Percentiles rank a stretch among this genome's conserved stretches.
phyloP scores from a whole-genome alignment of 2,797 vertebrate genomes.

The Gymnopithys bicolor region DNA sequence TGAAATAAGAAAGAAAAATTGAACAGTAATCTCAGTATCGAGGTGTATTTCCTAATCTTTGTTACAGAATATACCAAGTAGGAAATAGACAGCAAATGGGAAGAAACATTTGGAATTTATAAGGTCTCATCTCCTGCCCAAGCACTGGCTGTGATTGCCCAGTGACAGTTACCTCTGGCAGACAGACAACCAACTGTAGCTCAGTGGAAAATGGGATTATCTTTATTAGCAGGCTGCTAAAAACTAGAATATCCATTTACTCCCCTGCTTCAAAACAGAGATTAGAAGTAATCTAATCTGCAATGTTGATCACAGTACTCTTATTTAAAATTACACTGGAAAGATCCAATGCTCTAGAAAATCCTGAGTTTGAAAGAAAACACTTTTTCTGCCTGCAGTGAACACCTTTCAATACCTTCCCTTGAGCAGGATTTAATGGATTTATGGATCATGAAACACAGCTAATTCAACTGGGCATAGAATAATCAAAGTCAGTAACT shows the following conservation, averaged over 20 bases:
- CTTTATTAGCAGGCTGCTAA: constrained; percentile 53
- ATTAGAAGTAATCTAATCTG: constrained; percentile 50
- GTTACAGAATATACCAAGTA: not conserved
- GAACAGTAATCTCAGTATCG: not conserved
- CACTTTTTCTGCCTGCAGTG: not conserved
- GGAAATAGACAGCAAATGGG: not conserved
- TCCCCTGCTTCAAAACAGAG: constrained; percentile 10
- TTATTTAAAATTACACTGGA: not conserved
- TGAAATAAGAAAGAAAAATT: not conserved
- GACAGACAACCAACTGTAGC: constrained; percentile 30
- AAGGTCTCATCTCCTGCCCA: not conserved
- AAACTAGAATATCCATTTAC: constrained; percentile 17
- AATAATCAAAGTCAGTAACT: not conserved
- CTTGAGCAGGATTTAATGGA: not conserved
- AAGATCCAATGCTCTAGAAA: constrained; percentile 6
- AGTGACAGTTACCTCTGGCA: constrained; percentile 25
- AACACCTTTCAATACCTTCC: not conserved
- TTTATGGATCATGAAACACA: not conserved
- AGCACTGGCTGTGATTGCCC: not conserved
- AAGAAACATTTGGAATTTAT: not conserved
- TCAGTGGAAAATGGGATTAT: constrained; percentile 54
- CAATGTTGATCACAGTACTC: not conserved
- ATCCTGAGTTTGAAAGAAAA: not conserved
- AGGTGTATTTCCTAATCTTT: not conserved
- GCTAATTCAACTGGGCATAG: not conserved